These are phyloP conservation scores for Drosophila neonasuta DNA, from an alignment of 2,888 invertebrate species.

Conservation along the genomic window DNA sequence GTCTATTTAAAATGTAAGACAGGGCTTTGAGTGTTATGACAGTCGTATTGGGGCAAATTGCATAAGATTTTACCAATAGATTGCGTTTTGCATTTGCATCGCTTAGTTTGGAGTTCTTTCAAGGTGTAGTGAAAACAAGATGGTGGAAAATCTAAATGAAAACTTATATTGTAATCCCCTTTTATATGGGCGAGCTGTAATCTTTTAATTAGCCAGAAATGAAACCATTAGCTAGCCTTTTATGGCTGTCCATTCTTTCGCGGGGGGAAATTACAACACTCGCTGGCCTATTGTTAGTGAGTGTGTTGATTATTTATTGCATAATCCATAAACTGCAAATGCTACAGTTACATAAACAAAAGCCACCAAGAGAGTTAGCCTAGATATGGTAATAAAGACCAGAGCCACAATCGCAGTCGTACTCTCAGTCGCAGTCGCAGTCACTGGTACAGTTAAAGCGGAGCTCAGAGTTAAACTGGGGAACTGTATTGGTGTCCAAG, in stretches of 20 bases:
- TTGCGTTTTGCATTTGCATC: conserved; percentile 24
- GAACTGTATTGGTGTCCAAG: conserved; percentile 1
- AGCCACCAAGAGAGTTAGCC: conserved; percentile 68
- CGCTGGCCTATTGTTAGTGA: conserved; percentile 42
- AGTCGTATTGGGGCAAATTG: conserved; percentile 32
- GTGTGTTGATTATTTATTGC: conserved; percentile 75
- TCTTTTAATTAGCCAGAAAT: conserved; percentile 19
- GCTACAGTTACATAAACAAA: conserved; percentile 76
- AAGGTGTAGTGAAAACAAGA: conserved; percentile 47
- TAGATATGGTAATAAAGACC: conserved; percentile 73
- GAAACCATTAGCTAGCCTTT: conserved; percentile 46
- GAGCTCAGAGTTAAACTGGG: not conserved
- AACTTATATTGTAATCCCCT: not conserved
- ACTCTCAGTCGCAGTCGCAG: conserved; percentile 14
- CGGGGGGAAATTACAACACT: conserved; percentile 47
- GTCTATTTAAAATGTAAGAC: conserved; percentile 51
- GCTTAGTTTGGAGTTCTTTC: conserved; percentile 44
- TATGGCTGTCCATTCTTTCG: conserved; percentile 44
- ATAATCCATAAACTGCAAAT: conserved; percentile 77
- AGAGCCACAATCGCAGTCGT: conserved; percentile 12
- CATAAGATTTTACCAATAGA: conserved; percentile 36
- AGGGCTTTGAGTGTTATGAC: conserved; percentile 48
- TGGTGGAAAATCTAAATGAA: not conserved
- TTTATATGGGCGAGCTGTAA: conserved; percentile 1
- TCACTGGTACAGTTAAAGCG: not conserved